Conservation (phyloP, 2,888 invertebrate genomes). For the Helobdella robusta region DNA sequence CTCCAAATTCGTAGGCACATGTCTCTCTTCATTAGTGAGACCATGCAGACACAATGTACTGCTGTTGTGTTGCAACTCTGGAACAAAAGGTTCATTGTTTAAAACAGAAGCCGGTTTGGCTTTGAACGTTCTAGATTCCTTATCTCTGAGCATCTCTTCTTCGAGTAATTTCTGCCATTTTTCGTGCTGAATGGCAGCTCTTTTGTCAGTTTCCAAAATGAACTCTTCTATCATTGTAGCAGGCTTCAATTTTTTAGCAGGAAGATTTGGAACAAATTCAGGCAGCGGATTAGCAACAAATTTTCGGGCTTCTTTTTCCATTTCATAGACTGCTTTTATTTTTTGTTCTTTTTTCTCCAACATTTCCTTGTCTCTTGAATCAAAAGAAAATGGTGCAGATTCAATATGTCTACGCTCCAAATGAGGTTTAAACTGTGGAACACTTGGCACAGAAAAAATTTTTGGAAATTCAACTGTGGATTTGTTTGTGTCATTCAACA, state of each 20-base stretch:
- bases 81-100: conserved; percentile 8
- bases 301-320: conserved; percentile 15
- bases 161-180: conserved; percentile 18
- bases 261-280: conserved; percentile 5
- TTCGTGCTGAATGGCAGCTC: conserved; percentile 8
- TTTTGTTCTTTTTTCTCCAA: conserved; percentile 8
- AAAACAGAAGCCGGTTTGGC: conserved; percentile 8
- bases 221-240: conserved; percentile 12
- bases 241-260: conserved; percentile 6
- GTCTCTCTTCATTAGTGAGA: no score
- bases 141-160: neutral
- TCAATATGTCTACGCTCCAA: conserved; percentile 1
- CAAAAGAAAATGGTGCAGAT: conserved; percentile 18
- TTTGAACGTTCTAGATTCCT: neutral
- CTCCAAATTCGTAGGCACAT: conserved; percentile 7
- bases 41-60: neutral
- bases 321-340: neutral
- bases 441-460: neutral
- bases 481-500: neutral
- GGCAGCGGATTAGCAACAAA: conserved; percentile 20
- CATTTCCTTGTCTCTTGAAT: conserved; percentile 7
- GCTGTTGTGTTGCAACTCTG: conserved; percentile 6
- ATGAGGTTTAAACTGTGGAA: conserved; percentile 7
- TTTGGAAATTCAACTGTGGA: neutral
- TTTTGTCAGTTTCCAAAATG: conserved; percentile 5